These are phyloP conservation scores for Symphodus melops DNA, from an alignment of 2,113 vertebrate genomes.

Conservation along the genomic window DNA sequence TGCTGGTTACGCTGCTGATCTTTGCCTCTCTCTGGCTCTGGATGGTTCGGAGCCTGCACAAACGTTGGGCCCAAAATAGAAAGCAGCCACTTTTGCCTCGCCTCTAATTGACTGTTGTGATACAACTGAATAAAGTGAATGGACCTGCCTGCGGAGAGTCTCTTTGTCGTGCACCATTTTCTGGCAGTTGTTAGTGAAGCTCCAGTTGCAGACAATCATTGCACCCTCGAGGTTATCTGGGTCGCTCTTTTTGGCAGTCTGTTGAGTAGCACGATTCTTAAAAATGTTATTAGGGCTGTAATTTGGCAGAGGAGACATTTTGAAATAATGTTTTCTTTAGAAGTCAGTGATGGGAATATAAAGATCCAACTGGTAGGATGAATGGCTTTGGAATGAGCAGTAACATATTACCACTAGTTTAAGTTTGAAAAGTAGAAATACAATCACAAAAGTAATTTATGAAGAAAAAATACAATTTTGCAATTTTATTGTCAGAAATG, in stretches of 20 bases:
- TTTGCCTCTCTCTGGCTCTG: constrained; percentile 39
- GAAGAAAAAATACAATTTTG: too few species aligned
- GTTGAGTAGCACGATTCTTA: not conserved
- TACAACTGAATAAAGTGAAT: constrained; percentile 52
- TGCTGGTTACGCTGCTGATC: constrained; percentile 40
- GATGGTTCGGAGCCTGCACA: constrained; percentile 52
- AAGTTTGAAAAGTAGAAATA: too few species aligned
- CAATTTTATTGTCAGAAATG: too few species aligned
- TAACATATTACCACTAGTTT: too few species aligned
- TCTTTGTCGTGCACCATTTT: constrained; percentile 55
- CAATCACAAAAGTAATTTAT: too few species aligned
- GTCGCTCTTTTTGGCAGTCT: constrained; percentile 37
- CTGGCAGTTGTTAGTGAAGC: constrained; percentile 61
- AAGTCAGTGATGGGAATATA: constrained; percentile 23
- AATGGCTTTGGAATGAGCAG: not conserved
- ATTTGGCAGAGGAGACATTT: constrained; percentile 25
- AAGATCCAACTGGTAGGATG: not conserved
- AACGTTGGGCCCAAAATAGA: constrained; percentile 58
- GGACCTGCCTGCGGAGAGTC: constrained; percentile 41
- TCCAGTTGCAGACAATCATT: constrained; percentile 42
- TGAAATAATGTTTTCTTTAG: constrained; percentile 12
- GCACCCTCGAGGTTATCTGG: constrained; percentile 34
- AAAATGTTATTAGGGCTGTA: constrained; percentile 22
- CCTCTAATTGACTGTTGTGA: constrained; percentile 40
- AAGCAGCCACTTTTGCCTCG: constrained; percentile 42